Evolutionary conservation across 2,797 vertebrate species (phyloP).

Genomic region (Prionace glauca): DNA sequence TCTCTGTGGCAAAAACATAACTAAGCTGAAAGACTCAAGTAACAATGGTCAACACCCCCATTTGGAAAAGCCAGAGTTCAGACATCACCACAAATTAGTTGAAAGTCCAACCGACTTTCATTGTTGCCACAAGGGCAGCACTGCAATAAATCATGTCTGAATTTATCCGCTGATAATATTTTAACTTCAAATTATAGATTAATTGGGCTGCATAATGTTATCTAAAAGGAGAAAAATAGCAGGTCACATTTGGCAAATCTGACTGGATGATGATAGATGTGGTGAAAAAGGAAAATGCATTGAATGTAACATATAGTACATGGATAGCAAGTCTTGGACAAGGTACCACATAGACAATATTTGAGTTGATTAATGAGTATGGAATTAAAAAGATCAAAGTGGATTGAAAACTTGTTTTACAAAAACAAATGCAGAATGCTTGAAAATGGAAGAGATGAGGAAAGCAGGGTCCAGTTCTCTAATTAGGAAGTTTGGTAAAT

Average conservation of each 20-base stretch:
- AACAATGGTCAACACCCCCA: not conserved
- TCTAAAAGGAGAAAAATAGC: not conserved
- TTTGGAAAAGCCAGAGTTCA: not conserved
- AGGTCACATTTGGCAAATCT: not conserved
- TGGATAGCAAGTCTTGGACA: not conserved
- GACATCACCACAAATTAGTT: not conserved
- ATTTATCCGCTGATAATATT: not conserved
- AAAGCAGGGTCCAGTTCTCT: not conserved
- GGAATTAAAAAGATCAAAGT: not conserved
- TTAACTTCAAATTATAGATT: not conserved
- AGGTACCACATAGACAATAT: not conserved
- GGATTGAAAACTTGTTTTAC: not conserved
- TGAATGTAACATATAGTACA: not conserved
- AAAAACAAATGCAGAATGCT: not conserved
- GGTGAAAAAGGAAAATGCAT: not conserved
- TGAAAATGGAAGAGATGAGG: not conserved
- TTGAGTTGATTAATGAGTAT: not conserved
- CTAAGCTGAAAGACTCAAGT: not conserved
- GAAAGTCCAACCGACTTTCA: not conserved
- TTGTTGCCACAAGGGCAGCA: not conserved
- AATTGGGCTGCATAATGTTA: not conserved
- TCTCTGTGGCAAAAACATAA: not conserved
- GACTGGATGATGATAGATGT: not conserved
- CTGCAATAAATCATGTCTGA: not conserved
- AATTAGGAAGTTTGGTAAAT: not conserved